Evolutionary conservation across 2,113 vertebrate species (phyloP), one percentile per base, ranked within the genome.

Genomic region (Vulpes vulpes): DNA sequence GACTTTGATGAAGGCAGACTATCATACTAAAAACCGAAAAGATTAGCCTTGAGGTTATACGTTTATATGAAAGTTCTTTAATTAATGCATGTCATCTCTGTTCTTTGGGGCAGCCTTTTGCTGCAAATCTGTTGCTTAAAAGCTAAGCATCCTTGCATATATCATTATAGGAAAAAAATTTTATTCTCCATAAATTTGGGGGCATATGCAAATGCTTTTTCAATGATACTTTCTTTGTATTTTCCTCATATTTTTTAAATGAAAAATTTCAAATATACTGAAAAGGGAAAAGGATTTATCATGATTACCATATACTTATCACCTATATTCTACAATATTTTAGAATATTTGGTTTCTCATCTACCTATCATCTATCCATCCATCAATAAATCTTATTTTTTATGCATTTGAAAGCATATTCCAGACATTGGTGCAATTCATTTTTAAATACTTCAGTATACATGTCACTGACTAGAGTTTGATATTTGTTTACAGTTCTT

Each of bases 11-110:
- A 95, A 71, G 78, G 82, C 85, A 43, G 38, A 69, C 23, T n/a
- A 25, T 80, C 57, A 51, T 15, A 62, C 76, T 6, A 5, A 53
- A 84, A 62, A 14, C 80, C 16, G 43, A 76, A 83, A 59, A 53
- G 64, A 92, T 87, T 65, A 81, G 91, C 95, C 78, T 71, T 14
- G 43, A 49, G 89, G 94, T 90, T 67, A 11, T 30, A 59, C 22
- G 16, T 76, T 92, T 59, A n/a, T 65, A 51, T 22, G 81, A 43
- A 91, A 92, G 71, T 92, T 93, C 88, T 62, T 88, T 96, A 97
- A 92, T 91, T 94, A 96, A 96, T 82, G 78, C 16, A 38, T 22
- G 16, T 20, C 85, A 49, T 90, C 91, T 91, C 92, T 96, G 38
- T 76, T 84, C 87, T 96, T 80, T 57, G 71, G 53, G 53, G 60